Conservation (phyloP, 2,888 invertebrate species). For the Meloe dianella region DNA sequence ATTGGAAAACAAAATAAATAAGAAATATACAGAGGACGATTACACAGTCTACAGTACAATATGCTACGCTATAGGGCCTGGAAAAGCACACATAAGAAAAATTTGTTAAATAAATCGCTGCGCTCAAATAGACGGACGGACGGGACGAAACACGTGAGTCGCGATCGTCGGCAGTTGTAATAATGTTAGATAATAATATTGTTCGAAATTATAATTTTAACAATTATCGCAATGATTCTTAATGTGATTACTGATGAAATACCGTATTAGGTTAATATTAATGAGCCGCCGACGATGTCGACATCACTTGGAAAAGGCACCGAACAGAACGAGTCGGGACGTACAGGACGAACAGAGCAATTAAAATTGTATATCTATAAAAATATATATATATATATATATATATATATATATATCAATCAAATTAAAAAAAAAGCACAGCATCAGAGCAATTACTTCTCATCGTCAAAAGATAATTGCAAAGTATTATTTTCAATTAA, state of each 20-base stretch:
- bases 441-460: conserved; percentile 11
- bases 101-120: conserved; percentile 36
- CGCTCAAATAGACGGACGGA: conserved; percentile 16
- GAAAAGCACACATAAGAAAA: conserved; percentile 41
- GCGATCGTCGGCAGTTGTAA: conserved; percentile 24
- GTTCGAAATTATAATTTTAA: background rate
- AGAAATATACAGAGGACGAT: conserved; percentile 7
- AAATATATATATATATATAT: background rate
- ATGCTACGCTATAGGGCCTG: conserved; percentile 42
- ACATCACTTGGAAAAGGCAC: conserved; percentile 35
- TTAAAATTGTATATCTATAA: background rate
- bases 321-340: conserved; percentile 36
- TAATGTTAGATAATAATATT: background rate
- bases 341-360: conserved; percentile 35
- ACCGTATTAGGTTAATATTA: background rate
- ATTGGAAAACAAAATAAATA: conserved; percentile 27
- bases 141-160: conserved; percentile 38
- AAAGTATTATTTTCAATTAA: background rate
- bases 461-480: conserved; percentile 2
- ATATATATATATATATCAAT: conserved; percentile 6
- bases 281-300: conserved; percentile 22
- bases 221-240: background rate
- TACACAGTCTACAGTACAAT: conserved; percentile 32
- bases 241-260: background rate
- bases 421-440: conserved; percentile 26